Percentiles rank a stretch among this genome's conserved stretches.
Conservation (phyloP, 2,888 invertebrate genomes). For the Amphipoea oculea region DNA sequence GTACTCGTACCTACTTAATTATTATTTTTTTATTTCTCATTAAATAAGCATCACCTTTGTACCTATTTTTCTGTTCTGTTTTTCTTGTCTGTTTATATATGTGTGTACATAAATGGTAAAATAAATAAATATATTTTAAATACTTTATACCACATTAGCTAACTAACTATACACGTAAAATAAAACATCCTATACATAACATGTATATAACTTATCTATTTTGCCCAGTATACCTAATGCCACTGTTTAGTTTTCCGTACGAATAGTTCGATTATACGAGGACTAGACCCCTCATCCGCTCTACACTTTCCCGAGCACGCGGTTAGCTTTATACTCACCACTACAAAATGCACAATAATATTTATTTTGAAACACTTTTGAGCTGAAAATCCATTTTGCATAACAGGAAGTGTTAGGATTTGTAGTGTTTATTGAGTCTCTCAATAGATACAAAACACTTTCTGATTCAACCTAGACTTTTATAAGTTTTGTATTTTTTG, state of each 20-base stretch:
- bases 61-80: too few relatives aligned
- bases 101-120: too few relatives aligned
- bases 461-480: background rate
- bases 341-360: conserved; percentile 13
- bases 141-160: too few relatives aligned
- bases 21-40: too few relatives aligned
- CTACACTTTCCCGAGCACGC: conserved; percentile 6
- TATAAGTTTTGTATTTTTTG: background rate
- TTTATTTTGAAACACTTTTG: conserved; percentile 14
- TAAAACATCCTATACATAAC: too few relatives aligned
- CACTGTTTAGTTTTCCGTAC: conserved; percentile 14
- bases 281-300: background rate
- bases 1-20: too few relatives aligned
- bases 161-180: background rate
- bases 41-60: too few relatives aligned
- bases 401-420: background rate
- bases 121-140: too few relatives aligned
- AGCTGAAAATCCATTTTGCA: conserved; percentile 26
- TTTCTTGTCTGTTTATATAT: too few relatives aligned
- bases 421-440: background rate
- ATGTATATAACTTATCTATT: background rate
- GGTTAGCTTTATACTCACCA: background rate
- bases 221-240: background rate
- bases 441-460: background rate
- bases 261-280: conserved; percentile 20